Evolutionary conservation across 2,888 invertebrate genomes (phyloP).

Genomic region (Tigriopus californicus): DNA sequence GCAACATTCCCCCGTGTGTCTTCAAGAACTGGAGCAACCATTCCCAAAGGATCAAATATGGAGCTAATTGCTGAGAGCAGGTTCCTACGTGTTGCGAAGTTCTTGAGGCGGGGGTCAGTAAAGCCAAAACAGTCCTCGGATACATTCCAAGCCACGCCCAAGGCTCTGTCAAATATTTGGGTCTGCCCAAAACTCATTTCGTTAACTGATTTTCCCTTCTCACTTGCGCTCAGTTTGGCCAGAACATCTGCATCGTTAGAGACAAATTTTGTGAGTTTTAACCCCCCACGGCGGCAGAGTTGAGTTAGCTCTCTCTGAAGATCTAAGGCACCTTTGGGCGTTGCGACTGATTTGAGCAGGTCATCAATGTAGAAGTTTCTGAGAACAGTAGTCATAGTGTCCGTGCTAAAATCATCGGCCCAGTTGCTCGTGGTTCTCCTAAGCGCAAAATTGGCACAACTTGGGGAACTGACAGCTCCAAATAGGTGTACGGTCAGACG

Average conservation of each 20-base stretch:
- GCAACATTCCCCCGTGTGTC: no score
- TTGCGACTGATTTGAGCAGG: neutral
- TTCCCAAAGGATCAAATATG: no score
- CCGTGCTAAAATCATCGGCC: neutral
- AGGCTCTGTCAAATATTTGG: neutral
- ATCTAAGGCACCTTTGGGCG: neutral
- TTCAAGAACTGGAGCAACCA: no score
- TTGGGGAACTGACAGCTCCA: constrained; percentile 1
- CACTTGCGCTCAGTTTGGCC: no score
- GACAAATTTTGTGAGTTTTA: neutral
- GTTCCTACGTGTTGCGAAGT: no score
- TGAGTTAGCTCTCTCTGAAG: neutral
- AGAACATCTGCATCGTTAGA: neutral
- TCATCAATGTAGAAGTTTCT: constrained; percentile 11
- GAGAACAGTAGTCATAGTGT: neutral
- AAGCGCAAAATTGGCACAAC: constrained; percentile 2
- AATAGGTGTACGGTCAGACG: neutral
- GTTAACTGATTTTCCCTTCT: neutral
- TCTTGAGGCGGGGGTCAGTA: neutral
- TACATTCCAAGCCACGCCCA: neutral
- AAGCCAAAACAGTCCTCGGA: neutral
- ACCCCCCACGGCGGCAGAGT: constrained; percentile 3
- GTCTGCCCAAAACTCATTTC: neutral
- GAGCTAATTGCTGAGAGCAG: no score
- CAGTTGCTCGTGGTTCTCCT: neutral